These are phyloP conservation scores for Catharus bicknelli DNA, from an alignment of 2,113 vertebrate genomes.

Conservation along the genomic window DNA sequence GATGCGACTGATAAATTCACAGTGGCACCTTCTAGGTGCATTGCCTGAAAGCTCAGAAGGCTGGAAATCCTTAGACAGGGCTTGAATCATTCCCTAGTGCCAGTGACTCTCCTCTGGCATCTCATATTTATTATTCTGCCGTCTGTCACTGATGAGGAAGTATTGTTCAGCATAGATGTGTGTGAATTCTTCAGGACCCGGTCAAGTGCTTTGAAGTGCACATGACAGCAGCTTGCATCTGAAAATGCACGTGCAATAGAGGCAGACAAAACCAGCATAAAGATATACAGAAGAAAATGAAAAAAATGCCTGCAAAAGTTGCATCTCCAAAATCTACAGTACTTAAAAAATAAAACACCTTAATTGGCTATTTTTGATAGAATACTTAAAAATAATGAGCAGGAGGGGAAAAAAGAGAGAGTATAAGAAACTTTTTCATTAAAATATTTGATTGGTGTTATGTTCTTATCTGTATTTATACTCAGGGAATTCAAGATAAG, in stretches of 20 bases:
- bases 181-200: background rate
- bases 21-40: constrained; percentile 8
- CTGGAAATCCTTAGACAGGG: constrained; percentile 15
- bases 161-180: background rate
- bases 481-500: background rate
- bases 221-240: background rate
- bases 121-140: background rate
- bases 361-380: background rate
- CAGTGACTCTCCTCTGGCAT: background rate
- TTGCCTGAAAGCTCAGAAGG: background rate
- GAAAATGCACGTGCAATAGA: background rate
- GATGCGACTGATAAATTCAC: constrained; percentile 18
- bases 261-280: background rate
- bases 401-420: background rate
- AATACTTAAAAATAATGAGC: background rate
- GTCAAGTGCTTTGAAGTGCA: background rate
- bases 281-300: background rate
- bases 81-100: background rate
- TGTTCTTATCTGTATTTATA: background rate
- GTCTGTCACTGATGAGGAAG: background rate
- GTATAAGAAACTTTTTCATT: background rate
- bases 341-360: background rate
- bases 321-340: background rate
- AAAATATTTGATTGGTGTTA: background rate
- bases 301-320: background rate